Evolutionary conservation across 2,797 vertebrate species (phyloP).

Genomic region (Paratrypauchen microcephalus): DNA sequence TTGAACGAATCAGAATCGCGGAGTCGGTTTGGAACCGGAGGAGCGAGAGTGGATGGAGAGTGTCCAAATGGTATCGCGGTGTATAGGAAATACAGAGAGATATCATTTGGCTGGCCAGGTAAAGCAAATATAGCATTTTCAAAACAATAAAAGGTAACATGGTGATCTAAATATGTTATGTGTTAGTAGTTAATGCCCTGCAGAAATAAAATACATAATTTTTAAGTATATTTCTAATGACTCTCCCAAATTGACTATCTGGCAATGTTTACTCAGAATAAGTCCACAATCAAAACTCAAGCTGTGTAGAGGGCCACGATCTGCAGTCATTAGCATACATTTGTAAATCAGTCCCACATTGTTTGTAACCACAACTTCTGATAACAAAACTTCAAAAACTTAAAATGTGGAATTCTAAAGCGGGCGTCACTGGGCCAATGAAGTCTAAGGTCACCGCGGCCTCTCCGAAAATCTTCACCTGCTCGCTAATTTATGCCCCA

Average conservation of each 20-base stretch:
- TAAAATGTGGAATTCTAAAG: neutral
- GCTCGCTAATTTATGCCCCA: constrained; percentile 11
- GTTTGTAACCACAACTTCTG: neutral
- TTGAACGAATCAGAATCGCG: no score
- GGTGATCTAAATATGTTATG: no score
- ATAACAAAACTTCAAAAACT: neutral
- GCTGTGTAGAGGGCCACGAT: neutral
- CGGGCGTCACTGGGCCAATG: constrained; percentile 21
- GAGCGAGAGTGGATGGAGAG: no score
- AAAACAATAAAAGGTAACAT: no score
- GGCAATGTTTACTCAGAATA: neutral
- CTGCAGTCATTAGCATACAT: neutral
- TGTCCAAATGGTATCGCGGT: no score
- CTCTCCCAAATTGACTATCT: neutral
- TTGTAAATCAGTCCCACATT: neutral
- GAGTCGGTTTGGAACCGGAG: no score
- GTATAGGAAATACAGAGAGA: no score
- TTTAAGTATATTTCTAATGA: neutral
- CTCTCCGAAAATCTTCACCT: constrained; percentile 14
- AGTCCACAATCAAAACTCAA: neutral
- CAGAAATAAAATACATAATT: no score
- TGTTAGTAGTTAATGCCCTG: no score
- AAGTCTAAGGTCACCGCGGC: constrained; percentile 35
- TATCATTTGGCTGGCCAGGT: no score
- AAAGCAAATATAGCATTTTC: no score